Percentiles rank a stretch among this genome's conserved stretches.
Conservation (phyloP, 2,113 vertebrate species). For the Falco punctatus region DNA sequence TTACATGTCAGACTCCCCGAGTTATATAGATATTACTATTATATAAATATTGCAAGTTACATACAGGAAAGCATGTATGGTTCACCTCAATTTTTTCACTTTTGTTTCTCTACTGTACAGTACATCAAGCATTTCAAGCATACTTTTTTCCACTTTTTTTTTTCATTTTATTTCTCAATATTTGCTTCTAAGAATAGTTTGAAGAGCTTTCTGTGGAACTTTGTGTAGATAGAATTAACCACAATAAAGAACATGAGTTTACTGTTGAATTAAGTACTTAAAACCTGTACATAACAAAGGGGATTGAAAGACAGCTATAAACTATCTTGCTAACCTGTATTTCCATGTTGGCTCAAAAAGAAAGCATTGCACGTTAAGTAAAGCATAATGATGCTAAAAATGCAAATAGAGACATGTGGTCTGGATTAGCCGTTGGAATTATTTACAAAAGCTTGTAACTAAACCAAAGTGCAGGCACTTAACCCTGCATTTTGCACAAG, state of each 20-base stretch:
- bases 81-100: background rate
- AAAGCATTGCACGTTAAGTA: background rate
- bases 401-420: fast-evolving
- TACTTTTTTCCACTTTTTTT: background rate
- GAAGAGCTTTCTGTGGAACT: background rate
- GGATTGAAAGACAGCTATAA: background rate
- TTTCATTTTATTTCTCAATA: background rate
- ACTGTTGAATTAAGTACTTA: background rate
- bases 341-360: background rate
- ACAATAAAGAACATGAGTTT: background rate
- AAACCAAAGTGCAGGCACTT: background rate
- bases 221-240: background rate
- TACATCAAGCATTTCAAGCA: background rate
- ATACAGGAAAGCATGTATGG: background rate
- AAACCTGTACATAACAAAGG: background rate
- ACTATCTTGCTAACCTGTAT: background rate
- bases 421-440: background rate
- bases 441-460: background rate
- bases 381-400: background rate
- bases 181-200: background rate
- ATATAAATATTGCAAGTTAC: background rate
- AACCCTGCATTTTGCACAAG: background rate
- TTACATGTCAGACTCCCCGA: background rate
- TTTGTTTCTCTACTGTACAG: background rate
- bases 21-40: background rate